A percentile compares a stretch with the other conserved stretches of the same genome.
Conservation (phyloP, 2,797 vertebrate species). For the Pangasius krempfi region DNA sequence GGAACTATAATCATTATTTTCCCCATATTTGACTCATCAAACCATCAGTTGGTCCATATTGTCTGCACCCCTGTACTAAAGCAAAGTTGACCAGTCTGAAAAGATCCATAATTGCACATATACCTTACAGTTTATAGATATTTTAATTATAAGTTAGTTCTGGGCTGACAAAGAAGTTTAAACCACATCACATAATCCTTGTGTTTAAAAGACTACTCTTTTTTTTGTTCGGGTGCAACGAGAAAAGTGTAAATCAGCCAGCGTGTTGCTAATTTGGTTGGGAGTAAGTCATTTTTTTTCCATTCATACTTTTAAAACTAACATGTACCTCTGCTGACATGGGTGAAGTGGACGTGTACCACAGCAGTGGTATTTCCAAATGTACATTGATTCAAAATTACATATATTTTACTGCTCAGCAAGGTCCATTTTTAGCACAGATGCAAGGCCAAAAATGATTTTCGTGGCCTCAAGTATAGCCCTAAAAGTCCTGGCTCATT, state of each 20-base stretch:
- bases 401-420: conserved; percentile 20
- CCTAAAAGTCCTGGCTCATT: background rate
- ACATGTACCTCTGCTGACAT: background rate
- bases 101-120: background rate
- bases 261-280: background rate
- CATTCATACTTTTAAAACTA: background rate
- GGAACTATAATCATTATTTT: background rate
- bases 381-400: conserved; percentile 24
- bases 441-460: conserved; percentile 20
- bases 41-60: no score
- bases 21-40: background rate
- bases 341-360: background rate
- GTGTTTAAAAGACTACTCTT: background rate
- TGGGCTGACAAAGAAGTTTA: background rate
- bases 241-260: background rate
- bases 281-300: background rate
- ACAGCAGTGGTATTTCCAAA: conserved; percentile 16
- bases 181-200: background rate
- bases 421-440: conserved; percentile 1
- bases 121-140: background rate
- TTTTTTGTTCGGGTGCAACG: no score
- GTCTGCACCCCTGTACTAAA: background rate
- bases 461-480: conserved; percentile 20
- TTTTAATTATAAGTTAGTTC: background rate
- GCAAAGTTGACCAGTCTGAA: background rate